A percentile compares a stretch with the other conserved stretches of the same genome.
Conservation (phyloP, 2,113 vertebrate genomes). For the Trematocara zebra region DNA sequence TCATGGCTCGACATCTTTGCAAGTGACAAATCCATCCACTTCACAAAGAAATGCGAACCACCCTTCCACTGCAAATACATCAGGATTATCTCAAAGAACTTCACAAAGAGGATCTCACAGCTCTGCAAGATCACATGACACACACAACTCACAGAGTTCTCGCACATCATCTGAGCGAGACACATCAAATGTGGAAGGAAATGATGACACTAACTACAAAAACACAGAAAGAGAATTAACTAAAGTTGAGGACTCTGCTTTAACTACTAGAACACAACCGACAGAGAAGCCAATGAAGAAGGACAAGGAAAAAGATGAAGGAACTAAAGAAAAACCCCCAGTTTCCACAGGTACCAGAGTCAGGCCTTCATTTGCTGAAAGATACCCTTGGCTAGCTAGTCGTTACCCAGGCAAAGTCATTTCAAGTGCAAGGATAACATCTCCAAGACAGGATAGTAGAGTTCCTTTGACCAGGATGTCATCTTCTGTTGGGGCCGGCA, state of each 20-base stretch:
- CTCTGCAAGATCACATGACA: neutral
- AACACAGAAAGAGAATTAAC: constrained; percentile 6
- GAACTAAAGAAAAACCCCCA: constrained; percentile 5
- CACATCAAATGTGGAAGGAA: constrained; percentile 8
- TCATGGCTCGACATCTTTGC: neutral
- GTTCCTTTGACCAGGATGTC: constrained; percentile 48
- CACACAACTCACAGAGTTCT: constrained; percentile 8
- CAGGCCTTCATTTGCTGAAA: constrained; percentile 37
- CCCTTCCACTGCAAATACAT: neutral
- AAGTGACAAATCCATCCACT: neutral
- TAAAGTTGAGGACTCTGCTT: constrained; percentile 38
- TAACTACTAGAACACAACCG: neutral
- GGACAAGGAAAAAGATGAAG: neutral
- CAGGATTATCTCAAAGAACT: neutral
- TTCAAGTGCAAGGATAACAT: neutral
- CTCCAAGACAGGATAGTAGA: constrained; percentile 42
- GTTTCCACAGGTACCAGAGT: constrained; percentile 27
- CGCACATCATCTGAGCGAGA: constrained; percentile 10
- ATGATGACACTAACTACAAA: neutral
- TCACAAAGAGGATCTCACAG: constrained; percentile 3
- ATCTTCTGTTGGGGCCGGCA: constrained; percentile 57
- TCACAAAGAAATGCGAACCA: neutral
- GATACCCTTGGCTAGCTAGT: constrained; percentile 40
- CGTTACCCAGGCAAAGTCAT: constrained; percentile 37
- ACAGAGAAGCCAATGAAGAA: neutral